Conservation (phyloP, 2,888 invertebrate species). For the Mesodorylaimus sp. region DNA sequence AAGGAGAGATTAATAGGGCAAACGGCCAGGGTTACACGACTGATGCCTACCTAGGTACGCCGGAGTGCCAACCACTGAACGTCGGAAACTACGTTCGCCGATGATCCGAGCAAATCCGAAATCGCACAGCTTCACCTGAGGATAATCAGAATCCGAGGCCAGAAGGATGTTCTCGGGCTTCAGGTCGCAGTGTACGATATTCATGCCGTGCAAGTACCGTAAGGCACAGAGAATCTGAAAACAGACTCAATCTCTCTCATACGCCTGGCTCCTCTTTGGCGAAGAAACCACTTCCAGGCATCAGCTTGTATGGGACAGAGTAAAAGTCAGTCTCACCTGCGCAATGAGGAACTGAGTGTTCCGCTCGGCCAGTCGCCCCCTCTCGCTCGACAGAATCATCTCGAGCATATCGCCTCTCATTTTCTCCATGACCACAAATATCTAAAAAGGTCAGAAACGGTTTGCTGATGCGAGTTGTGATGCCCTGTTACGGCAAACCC, state of each 20-base stretch:
- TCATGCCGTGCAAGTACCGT: constrained; percentile 88
- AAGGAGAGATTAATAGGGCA: constrained; percentile 1
- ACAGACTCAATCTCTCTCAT: constrained; percentile 34
- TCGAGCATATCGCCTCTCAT: constrained; percentile 96
- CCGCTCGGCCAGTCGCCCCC: constrained; percentile 72
- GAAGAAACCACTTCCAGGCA: neutral
- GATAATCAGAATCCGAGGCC: constrained; percentile 51
- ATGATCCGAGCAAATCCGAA: constrained; percentile 28
- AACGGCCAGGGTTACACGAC: neutral
- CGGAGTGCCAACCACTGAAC: constrained; percentile 27
- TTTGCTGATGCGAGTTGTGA: too few relatives aligned
- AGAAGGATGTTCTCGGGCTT: constrained; percentile 29
- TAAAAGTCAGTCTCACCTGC: constrained; percentile 44
- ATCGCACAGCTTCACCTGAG: constrained; percentile 48
- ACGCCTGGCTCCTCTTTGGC: neutral
- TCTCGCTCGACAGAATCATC: constrained; percentile 89
- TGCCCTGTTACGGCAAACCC: too few relatives aligned
- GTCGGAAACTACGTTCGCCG: constrained; percentile 23
- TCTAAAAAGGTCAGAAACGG: constrained; percentile 45
- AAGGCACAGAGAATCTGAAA: constrained; percentile 73
- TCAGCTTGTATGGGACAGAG: neutral
- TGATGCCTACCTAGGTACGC: constrained; percentile 13
- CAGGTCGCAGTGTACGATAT: constrained; percentile 22
- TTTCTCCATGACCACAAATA: constrained; percentile 99
- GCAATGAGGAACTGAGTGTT: constrained; percentile 91